phyloP scores from a whole-genome alignment of 1,140 invertebrate species.

The Scaptomyza montana region DNA sequence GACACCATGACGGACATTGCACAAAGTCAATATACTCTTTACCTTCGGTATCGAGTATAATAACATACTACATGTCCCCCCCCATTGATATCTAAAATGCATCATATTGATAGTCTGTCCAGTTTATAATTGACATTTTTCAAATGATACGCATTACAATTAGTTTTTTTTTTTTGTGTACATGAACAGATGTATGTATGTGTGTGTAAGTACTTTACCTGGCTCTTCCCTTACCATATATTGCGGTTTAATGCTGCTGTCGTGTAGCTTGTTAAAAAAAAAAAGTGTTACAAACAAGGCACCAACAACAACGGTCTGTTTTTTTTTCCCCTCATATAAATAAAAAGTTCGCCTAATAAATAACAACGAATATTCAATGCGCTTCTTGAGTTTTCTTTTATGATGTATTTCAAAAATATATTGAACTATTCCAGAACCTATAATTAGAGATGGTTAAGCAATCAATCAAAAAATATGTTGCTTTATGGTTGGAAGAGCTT shows the following conservation, averaged over 20 bases:
- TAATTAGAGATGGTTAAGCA: too few species aligned
- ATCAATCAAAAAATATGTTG: too few species aligned
- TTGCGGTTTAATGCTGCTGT: slow-evolving; percentile 73
- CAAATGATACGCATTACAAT: slow-evolving; percentile 76
- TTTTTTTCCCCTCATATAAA: neutral
- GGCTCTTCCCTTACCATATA: slow-evolving; percentile 36
- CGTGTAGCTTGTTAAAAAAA: slow-evolving; percentile 63
- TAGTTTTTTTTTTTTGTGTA: slow-evolving; percentile 30
- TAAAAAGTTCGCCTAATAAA: neutral
- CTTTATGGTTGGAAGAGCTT: too few species aligned
- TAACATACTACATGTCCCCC: neutral
- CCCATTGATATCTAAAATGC: slow-evolving; percentile 46
- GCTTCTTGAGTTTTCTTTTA: too few species aligned
- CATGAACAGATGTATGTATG: slow-evolving; percentile 8
- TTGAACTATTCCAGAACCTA: too few species aligned
- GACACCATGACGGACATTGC: too few species aligned
- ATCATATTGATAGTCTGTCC: slow-evolving; percentile 22
- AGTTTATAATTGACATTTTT: slow-evolving; percentile 77
- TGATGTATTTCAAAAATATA: too few species aligned
- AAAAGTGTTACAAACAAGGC: slow-evolving; percentile 43
- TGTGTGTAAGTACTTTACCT: neutral
- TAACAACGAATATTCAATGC: neutral
- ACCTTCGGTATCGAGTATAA: too few species aligned
- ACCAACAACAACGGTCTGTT: slow-evolving; percentile 17
- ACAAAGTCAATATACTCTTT: too few species aligned